phyloP scores from a whole-genome alignment of 2,888 invertebrate species.

The Drosophila multiciliata region DNA sequence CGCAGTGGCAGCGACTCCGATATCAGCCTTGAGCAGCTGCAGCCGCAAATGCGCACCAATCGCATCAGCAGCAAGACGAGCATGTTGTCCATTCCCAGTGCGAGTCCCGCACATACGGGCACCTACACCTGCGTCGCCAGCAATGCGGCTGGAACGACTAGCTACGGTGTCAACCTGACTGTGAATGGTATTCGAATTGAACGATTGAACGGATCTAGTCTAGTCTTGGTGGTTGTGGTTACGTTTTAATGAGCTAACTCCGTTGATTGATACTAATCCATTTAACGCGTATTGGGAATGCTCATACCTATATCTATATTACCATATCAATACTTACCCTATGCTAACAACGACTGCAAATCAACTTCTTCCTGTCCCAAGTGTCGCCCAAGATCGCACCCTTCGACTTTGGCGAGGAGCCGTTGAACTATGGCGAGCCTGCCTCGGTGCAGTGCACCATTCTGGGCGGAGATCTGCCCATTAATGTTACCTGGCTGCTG shows the following conservation, averaged over 20 bases:
- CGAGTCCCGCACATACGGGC: conserved; percentile 89
- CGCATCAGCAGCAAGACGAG: conserved; percentile 88
- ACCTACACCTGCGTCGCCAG: conserved; percentile 91
- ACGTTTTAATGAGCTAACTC: conserved; percentile 36
- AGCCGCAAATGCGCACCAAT: conserved; percentile 86
- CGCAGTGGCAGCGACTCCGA: conserved; percentile 69
- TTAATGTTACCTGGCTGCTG: conserved; percentile 88
- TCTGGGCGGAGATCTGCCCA: conserved; percentile 88
- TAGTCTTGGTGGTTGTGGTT: conserved; percentile 31
- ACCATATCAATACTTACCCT: conserved; percentile 5
- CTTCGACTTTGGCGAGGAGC: conserved; percentile 87
- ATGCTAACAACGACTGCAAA: conserved; percentile 18
- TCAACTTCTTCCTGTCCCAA: conserved; percentile 52
- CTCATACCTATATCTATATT: conserved; percentile 15
- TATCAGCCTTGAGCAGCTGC: conserved; percentile 56
- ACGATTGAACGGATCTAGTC: not conserved
- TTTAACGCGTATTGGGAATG: conserved; percentile 29
- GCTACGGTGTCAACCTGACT: conserved; percentile 87
- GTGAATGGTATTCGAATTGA: conserved; percentile 86
- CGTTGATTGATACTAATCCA: conserved; percentile 84
- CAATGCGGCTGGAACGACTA: conserved; percentile 89
- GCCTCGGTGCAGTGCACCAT: conserved; percentile 88
- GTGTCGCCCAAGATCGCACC: conserved; percentile 86
- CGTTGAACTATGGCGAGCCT: conserved; percentile 87
- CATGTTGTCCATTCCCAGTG: conserved; percentile 87